These are phyloP conservation scores for Notothenia coriiceps DNA, from an alignment of 2,113 vertebrate species.

Conservation along the genomic window DNA sequence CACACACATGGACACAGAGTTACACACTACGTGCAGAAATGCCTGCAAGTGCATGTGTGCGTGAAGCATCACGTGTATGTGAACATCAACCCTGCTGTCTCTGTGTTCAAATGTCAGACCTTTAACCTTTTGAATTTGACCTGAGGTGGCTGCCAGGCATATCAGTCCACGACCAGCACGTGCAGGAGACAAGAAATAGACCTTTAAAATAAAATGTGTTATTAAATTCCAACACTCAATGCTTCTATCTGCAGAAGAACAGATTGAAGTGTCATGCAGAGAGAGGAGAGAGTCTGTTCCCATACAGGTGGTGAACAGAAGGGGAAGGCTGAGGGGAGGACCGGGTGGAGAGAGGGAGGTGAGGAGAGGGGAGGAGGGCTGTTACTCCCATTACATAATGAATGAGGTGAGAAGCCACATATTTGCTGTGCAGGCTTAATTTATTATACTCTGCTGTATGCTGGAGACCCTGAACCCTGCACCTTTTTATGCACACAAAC, in stretches of 20 bases:
- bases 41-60: not conserved
- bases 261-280: conserved; percentile 79
- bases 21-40: conserved; percentile 35
- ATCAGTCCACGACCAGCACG: conserved; percentile 46
- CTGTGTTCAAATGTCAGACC: conserved; percentile 81
- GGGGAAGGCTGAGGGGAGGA: conserved; percentile 78
- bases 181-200: conserved; percentile 37
- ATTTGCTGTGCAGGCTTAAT: conserved; percentile 59
- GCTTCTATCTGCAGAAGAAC: conserved; percentile 62
- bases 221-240: conserved; percentile 51
- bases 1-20: not conserved
- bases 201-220: conserved; percentile 31
- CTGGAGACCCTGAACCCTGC: conserved; percentile 26
- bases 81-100: conserved; percentile 63
- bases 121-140: conserved; percentile 80
- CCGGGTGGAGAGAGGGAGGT: conserved; percentile 59
- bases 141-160: conserved; percentile 62
- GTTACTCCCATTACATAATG: conserved; percentile 78
- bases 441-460: conserved; percentile 30
- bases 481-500: not conserved
- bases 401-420: conserved; percentile 75
- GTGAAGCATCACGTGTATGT: conserved; percentile 47
- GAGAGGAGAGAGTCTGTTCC: conserved; percentile 77
- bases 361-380: conserved; percentile 59
- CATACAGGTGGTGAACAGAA: conserved; percentile 83